Percentiles rank a stretch among this genome's conserved stretches.
These are phyloP conservation scores for Clepsis dumicolana DNA, from an alignment of 2,888 invertebrate species.

Conservation along the genomic window DNA sequence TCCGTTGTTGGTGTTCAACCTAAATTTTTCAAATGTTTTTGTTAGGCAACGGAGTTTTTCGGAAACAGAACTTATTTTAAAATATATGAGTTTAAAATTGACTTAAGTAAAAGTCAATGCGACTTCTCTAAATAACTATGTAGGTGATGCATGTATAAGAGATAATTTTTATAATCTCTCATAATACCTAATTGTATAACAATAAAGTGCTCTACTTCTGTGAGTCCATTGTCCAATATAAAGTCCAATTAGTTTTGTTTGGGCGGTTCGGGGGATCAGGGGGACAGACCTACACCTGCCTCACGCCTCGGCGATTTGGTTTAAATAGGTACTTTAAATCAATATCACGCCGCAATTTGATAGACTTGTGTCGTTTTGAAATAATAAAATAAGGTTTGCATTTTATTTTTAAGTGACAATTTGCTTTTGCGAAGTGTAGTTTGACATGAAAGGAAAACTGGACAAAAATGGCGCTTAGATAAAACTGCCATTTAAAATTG, in stretches of 20 bases:
- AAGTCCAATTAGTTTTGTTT: constrained; percentile 20
- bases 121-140: too few species aligned
- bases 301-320: constrained; percentile 2
- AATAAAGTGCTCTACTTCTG: constrained; percentile 44
- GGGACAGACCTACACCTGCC: constrained; percentile 12
- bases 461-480: background rate
- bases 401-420: too few species aligned
- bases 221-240: constrained; percentile 13
- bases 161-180: background rate
- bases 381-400: background rate
- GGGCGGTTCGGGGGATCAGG: background rate
- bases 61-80: background rate
- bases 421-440: too few species aligned
- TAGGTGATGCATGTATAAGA: too few species aligned
- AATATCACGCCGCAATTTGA: background rate
- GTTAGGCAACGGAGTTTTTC: background rate
- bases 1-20: background rate
- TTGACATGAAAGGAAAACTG: too few species aligned
- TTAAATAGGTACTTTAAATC: background rate
- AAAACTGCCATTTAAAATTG: background rate
- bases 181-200: background rate
- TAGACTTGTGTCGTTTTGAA: background rate
- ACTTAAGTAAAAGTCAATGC: too few species aligned
- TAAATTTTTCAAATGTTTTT: background rate
- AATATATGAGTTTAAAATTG: too few species aligned